Evolutionary conservation across 2,888 invertebrate species (phyloP).

Genomic region (Heteropelma amictum): DNA sequence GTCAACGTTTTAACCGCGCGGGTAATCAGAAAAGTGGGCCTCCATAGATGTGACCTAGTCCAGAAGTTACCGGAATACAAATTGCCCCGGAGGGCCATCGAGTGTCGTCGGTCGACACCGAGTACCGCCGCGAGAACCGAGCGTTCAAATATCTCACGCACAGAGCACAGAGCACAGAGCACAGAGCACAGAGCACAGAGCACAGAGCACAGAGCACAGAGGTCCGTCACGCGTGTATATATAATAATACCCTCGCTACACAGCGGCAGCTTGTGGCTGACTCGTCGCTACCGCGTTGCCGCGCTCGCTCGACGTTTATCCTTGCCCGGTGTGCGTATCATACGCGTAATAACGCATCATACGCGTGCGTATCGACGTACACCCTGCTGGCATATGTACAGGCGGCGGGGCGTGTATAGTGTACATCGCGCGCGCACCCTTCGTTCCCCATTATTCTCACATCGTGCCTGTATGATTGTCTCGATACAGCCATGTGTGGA

Average conservation of each 20-base stretch:
- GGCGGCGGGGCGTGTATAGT: background rate
- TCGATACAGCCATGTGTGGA: slow-evolving; percentile 45
- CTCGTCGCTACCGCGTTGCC: slow-evolving; percentile 1
- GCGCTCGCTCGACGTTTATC: slow-evolving; percentile 16
- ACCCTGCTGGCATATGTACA: background rate
- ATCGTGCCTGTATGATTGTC: slow-evolving; percentile 54
- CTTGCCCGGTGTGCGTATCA: too few species aligned
- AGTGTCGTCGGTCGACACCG: slow-evolving; percentile 37
- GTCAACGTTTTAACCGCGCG: slow-evolving; percentile 70
- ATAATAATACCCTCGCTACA: too few species aligned
- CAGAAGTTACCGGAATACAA: slow-evolving; percentile 75
- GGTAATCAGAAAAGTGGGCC: slow-evolving; percentile 74
- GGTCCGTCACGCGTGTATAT: too few species aligned
- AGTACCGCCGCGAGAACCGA: too few species aligned
- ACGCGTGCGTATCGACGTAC: too few species aligned
- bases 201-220: too few species aligned
- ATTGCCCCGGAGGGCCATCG: slow-evolving; percentile 62
- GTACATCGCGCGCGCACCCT: background rate
- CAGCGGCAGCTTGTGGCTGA: too few species aligned
- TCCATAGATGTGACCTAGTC: slow-evolving; percentile 75
- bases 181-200: too few species aligned
- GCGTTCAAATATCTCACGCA: too few species aligned
- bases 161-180: too few species aligned
- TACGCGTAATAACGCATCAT: too few species aligned
- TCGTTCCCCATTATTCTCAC: slow-evolving; percentile 48